Evolutionary conservation across 2,113 vertebrate species (phyloP), one percentile per base, ranked within the genome.

Genomic region (Tenrec ecaudatus): DNA sequence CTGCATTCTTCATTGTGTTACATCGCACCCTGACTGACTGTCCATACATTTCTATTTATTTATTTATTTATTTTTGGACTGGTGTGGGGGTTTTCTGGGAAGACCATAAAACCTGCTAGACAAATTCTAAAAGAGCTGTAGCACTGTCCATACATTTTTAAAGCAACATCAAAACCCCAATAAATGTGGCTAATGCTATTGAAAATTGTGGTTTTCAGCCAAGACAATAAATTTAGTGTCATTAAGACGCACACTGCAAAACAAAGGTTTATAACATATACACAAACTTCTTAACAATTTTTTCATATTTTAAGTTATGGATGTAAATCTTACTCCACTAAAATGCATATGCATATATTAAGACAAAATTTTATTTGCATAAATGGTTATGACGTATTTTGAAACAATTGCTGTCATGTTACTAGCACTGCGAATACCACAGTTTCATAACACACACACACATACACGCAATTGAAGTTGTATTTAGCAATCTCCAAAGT

Each of bases 401-500:
- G 47, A 78, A 92, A 53, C 6, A 66, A 62, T 83, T 1, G 27
- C 20, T 10, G 20, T 23, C 73, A 25, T 36, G 23, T 15, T 79
- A 57, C 68, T 90, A n/a, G 68, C 66, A 47, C 29, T 88, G 38
- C 68, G 77, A 94, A 95, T 88, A 60, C 33, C 36, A 75, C 33
- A 68, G 82, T 92, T 88, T n/a, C 82, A 57, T 90, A 68, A 3
- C 29, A 80, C 38, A 53, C 12, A 10, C 47, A 53, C 47, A 53
- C 47, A 53, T 10, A 53, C 47, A 53, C 47, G 11, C 47, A 53
- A 53, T 8, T 53, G 47, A 53, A 53, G 9, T 88, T 88, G n/a
- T 71, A 64, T 88, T 92, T 95, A n/a, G 58, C 79, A 76, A 92
- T 64, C 36, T 36, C n/a, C 66, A 80, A 40, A 73, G 86, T 62